phyloP scores from a whole-genome alignment of 2,797 vertebrate species.

The Spondyliosoma cantharus region DNA sequence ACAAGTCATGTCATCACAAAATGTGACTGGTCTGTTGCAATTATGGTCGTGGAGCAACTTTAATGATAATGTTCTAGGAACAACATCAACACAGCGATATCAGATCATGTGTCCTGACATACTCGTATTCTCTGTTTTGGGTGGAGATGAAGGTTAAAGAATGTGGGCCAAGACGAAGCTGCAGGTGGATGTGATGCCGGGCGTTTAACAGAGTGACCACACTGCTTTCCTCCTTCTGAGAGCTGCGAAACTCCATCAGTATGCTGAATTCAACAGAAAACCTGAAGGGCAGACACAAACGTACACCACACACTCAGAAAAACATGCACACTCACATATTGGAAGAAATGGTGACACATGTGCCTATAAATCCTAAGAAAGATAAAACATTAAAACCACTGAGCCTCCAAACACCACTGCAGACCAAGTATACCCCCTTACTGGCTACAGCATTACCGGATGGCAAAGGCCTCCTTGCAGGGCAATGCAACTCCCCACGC shows the following conservation, averaged over 20 bases:
- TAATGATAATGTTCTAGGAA: too few relatives aligned
- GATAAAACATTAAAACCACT: neutral
- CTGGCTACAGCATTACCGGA: too few relatives aligned
- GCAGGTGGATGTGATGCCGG: slow-evolving; percentile 83
- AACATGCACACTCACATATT: neutral
- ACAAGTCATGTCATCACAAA: too few relatives aligned
- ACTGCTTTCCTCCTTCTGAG: slow-evolving; percentile 82
- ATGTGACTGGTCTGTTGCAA: too few relatives aligned
- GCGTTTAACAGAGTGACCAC: slow-evolving; percentile 85
- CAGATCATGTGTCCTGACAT: slow-evolving; percentile 46
- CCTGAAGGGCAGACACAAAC: slow-evolving; percentile 61
- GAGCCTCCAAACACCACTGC: too few relatives aligned
- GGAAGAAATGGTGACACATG: neutral
- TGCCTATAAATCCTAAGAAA: neutral
- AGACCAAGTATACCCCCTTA: too few relatives aligned
- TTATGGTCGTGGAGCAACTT: too few relatives aligned
- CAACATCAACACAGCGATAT: too few relatives aligned
- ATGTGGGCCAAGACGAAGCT: slow-evolving; percentile 82
- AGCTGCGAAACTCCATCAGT: slow-evolving; percentile 82
- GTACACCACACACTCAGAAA: neutral
- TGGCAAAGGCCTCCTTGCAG: too few relatives aligned
- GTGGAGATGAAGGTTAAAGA: slow-evolving; percentile 85
- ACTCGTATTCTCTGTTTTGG: slow-evolving; percentile 86
- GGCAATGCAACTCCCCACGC: too few relatives aligned
- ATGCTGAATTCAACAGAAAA: slow-evolving; percentile 87